Conservation (phyloP, 2,888 invertebrate species). For the Caenorhabditis sp. region DNA sequence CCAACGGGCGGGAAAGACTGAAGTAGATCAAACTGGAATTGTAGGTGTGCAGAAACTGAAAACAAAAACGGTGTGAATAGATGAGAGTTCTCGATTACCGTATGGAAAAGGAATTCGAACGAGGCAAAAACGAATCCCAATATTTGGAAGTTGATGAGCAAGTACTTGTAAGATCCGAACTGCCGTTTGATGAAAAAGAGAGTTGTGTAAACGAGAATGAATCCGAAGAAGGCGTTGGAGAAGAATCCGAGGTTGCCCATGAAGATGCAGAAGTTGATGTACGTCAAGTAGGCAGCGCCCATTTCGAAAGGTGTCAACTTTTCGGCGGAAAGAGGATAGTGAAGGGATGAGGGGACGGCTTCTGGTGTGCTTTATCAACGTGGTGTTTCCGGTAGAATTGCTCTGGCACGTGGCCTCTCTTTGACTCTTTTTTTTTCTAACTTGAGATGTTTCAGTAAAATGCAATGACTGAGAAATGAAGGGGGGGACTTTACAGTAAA, state of each 20-base stretch:
- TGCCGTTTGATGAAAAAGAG: conserved; percentile 21
- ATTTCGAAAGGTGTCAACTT: too few species aligned
- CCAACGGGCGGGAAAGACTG: conserved; percentile 14
- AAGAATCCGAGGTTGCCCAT: conserved; percentile 34
- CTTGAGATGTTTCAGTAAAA: too few species aligned
- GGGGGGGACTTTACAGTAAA: too few species aligned
- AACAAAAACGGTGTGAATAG: neutral
- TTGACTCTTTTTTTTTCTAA: too few species aligned
- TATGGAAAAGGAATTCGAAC: conserved; percentile 18
- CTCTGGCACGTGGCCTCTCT: too few species aligned
- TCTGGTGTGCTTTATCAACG: too few species aligned
- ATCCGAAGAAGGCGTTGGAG: conserved; percentile 13
- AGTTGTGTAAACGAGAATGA: conserved; percentile 15
- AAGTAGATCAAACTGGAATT: conserved; percentile 32
- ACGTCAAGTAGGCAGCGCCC: neutral
- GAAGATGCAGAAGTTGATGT: conserved; percentile 14
- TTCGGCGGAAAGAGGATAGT: too few species aligned
- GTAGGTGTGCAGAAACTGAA: conserved; percentile 37
- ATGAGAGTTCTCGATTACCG: too few species aligned
- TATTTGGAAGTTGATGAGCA: conserved; percentile 36
- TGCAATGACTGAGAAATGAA: too few species aligned
- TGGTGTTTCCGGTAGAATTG: too few species aligned
- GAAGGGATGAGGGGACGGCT: too few species aligned
- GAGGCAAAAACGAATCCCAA: conserved; percentile 30
- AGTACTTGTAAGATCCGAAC: conserved; percentile 41